Conservation (phyloP, 2,113 vertebrate species). For the Mustelus asterias region DNA sequence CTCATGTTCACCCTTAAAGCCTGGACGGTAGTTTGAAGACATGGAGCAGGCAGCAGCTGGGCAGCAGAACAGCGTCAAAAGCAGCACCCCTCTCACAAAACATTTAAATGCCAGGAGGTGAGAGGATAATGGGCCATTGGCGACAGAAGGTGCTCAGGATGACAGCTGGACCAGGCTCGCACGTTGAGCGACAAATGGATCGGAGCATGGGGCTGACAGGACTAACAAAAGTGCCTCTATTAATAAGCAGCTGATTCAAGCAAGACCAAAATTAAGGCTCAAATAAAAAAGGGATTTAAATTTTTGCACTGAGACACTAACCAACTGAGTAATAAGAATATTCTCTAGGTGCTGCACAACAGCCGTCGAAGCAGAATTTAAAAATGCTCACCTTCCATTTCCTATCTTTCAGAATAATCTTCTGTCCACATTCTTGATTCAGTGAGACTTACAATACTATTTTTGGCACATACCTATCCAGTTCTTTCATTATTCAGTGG, state of each 20-base stretch:
- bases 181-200: not conserved
- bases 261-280: not conserved
- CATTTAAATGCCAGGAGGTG: not conserved
- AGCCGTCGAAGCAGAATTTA: not conserved
- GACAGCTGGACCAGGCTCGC: not conserved
- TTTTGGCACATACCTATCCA: not conserved
- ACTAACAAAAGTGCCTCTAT: not conserved
- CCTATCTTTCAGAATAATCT: not conserved
- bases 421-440: not conserved
- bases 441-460: not conserved
- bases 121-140: not conserved
- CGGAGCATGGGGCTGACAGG: not conserved
- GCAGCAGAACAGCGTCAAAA: not conserved
- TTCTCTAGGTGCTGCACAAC: not conserved
- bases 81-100: not conserved
- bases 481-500: not conserved
- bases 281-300: not conserved
- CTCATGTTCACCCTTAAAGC: not conserved
- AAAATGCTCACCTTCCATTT: not conserved
- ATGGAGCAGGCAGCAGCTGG: not conserved
- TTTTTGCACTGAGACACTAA: not conserved
- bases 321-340: too few species aligned
- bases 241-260: not conserved
- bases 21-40: not conserved
- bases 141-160: too few species aligned